These are phyloP conservation scores for Struthio camelus DNA, from an alignment of 2,113 vertebrate genomes.

Conservation along the genomic window DNA sequence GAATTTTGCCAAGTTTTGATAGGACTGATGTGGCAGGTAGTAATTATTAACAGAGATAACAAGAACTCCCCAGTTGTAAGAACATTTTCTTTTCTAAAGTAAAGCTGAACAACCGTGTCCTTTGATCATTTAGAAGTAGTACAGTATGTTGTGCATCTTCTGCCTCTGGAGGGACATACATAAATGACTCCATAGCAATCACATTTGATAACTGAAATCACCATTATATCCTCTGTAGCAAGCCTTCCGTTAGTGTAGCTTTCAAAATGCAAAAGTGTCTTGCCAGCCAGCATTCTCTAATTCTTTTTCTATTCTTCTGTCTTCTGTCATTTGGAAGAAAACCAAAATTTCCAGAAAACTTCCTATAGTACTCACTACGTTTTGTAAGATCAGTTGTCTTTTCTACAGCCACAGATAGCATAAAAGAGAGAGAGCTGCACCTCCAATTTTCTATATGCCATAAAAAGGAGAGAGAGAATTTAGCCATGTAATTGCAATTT, in stretches of 20 bases:
- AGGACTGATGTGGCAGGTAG: not conserved
- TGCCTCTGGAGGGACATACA: conserved; percentile 44
- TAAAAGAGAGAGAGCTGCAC: conserved; percentile 2
- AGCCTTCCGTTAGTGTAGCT: conserved; percentile 35
- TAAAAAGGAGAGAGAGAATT: conserved; percentile 17
- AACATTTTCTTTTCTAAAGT: conserved; percentile 35
- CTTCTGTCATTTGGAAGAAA: conserved; percentile 29
- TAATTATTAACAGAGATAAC: conserved; percentile 40
- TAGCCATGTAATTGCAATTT: conserved; percentile 24
- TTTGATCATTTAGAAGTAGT: conserved; percentile 52
- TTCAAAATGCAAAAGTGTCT: conserved; percentile 49
- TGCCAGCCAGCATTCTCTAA: conserved; percentile 23
- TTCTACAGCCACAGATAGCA: conserved; percentile 10
- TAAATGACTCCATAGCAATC: conserved; percentile 39
- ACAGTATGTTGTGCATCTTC: conserved; percentile 14
- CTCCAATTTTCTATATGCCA: not conserved
- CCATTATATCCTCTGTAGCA: conserved; percentile 32
- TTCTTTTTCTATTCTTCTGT: conserved; percentile 23
- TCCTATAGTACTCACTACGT: conserved; percentile 1
- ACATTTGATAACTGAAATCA: conserved; percentile 29
- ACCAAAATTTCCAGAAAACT: conserved; percentile 26
- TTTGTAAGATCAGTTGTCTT: conserved; percentile 13
- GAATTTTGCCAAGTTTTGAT: conserved; percentile 5
- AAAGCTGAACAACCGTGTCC: conserved; percentile 19
- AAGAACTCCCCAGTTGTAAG: not conserved